Base-by-base conservation (phyloP, 2,797 vertebrate species). In the Scomberomorus guttatus region DNA sequence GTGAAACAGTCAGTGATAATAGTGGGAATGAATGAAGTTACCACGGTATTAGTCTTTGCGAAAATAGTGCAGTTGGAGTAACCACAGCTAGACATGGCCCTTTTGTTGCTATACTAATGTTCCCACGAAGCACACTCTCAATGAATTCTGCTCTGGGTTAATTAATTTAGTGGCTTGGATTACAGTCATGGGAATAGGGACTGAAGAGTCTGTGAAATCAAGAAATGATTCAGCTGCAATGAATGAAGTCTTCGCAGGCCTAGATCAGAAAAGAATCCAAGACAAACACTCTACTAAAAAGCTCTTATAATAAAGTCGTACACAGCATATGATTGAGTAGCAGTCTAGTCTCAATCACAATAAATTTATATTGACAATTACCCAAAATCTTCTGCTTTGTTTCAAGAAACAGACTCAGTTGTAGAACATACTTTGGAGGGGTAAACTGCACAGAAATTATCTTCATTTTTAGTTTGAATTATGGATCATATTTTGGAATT, bases 121-220 rank as follows among this genome's bases (percentile, higher is more conserved):
- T n/a, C 44, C 84, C 82, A 82, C 77, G 27, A 58, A 37, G 27
- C 22, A 48, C 66, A 48, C 66, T 71, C 52, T 76, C 65, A 37
- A 27, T 76, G 42, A 74, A 59, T 65, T 65, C 25, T 72, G 42
- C 58, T 1, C 20, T 24, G 42, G 37, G 59, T 73, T 77, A 66
- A 84, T 86, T 87, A 69, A 85, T 83, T 85, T 64, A 10, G 46
- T 76, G 18, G 29, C 60, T 74, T 1, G 20, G 73, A 69, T 87
- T 71, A 76, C 54, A 63, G 44, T 39, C 77, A 54, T 54, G 82
- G 72, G 69, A 76, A 62, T 15, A 29, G 54, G 77, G 81, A 70
- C 81, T 79, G 72, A 57, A 55, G 64, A 72, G 37, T 48, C 60
- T 52, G 55, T 65, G 54, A 52, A 37, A 15, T 67, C 15, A 56